phyloP scores from a whole-genome alignment of 2,797 vertebrate genomes.

The Gallinago stenura region DNA sequence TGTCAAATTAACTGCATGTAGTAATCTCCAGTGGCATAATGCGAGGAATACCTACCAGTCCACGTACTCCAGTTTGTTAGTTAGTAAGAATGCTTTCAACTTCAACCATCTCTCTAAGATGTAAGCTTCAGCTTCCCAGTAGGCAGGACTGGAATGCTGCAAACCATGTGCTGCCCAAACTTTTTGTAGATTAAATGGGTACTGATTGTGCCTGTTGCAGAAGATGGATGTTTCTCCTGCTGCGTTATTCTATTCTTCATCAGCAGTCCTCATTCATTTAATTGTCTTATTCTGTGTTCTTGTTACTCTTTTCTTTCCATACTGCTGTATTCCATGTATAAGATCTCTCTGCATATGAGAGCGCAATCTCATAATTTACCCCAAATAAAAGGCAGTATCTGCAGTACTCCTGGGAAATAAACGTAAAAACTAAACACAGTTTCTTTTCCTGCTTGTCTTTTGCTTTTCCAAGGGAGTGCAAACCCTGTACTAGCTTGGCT shows the following conservation, averaged over 20 bases:
- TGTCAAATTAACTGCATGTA: background rate
- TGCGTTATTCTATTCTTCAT: background rate
- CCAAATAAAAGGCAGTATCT: background rate
- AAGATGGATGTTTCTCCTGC: background rate
- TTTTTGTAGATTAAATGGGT: background rate
- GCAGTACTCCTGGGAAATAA: background rate
- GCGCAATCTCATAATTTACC: background rate
- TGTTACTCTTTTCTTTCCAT: background rate
- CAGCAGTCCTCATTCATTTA: background rate
- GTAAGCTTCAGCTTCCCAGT: background rate
- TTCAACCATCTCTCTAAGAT: background rate
- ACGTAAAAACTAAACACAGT: background rate
- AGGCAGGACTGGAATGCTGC: background rate
- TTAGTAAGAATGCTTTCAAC: background rate
- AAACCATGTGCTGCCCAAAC: accelerated
- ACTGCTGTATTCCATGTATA: background rate
- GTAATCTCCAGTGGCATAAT: background rate
- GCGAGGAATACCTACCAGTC: background rate
- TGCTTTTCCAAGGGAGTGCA: background rate
- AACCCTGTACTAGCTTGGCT: background rate
- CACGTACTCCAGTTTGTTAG: background rate
- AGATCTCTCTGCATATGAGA: background rate
- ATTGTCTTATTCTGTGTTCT: background rate
- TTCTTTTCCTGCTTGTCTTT: background rate
- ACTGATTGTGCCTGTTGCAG: background rate